Conservation (phyloP, 2,113 vertebrate genomes). For the Dasyurus viverrinus region DNA sequence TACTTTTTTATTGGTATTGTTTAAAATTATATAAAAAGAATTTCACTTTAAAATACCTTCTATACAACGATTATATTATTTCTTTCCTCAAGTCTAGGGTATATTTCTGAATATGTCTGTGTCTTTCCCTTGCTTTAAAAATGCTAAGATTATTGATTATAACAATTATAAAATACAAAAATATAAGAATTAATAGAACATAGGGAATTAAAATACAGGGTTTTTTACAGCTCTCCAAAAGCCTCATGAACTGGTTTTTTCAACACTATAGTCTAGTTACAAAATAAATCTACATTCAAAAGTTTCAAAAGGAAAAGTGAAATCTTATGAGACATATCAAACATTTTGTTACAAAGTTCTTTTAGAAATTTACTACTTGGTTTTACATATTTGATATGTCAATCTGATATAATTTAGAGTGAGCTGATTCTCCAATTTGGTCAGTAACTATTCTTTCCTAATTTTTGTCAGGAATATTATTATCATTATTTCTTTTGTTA, state of each 20-base stretch:
- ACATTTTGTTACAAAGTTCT: constrained; percentile 14
- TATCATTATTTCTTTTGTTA: neutral
- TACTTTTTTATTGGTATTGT: neutral
- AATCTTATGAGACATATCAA: constrained; percentile 9
- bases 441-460: constrained; percentile 33
- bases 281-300: constrained; percentile 7
- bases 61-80: neutral
- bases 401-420: constrained; percentile 9
- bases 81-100: neutral
- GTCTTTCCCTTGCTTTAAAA: neutral
- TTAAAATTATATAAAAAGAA: neutral
- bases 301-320: constrained; percentile 6
- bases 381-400: constrained; percentile 30
- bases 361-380: neutral
- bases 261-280: neutral
- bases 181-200: constrained; percentile 9
- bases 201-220: constrained; percentile 1
- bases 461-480: constrained; percentile 42
- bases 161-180: constrained; percentile 11
- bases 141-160: neutral
- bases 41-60: neutral
- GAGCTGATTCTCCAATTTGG: constrained; percentile 32
- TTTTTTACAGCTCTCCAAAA: constrained; percentile 32
- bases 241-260: neutral
- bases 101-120: neutral